phyloP scores from a whole-genome alignment of 92 coral and sea anemone genomes.

The Pocillopora meandrina region DNA sequence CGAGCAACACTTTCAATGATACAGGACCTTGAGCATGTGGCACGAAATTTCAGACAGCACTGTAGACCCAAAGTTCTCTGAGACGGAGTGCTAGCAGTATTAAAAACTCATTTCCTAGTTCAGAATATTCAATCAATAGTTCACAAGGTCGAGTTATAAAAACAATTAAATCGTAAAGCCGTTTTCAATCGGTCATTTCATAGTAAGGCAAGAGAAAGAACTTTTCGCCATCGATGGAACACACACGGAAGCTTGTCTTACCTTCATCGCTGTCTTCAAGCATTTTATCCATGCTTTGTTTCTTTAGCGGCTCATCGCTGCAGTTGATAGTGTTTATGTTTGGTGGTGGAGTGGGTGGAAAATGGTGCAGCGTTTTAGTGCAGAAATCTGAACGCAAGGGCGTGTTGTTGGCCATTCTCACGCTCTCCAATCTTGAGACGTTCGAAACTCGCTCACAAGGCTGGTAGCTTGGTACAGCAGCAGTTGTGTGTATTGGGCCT shows the following conservation, averaged over 20 bases:
- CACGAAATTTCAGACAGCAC: too few species aligned
- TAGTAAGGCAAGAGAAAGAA: neutral
- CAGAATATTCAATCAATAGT: slow-evolving; percentile 13
- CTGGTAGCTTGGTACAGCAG: slow-evolving; percentile 14
- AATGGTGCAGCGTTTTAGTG: slow-evolving; percentile 36
- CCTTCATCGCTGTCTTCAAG: slow-evolving; percentile 42
- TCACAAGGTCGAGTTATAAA: slow-evolving; percentile 39
- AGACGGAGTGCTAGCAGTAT: neutral
- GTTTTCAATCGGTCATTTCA: neutral
- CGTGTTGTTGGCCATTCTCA: slow-evolving; percentile 33
- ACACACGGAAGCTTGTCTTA: neutral
- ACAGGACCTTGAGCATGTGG: too few species aligned
- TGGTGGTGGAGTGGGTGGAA: slow-evolving; percentile 29
- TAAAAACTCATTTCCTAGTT: slow-evolving; percentile 8
- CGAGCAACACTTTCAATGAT: too few species aligned
- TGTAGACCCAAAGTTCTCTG: too few species aligned
- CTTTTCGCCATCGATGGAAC: neutral
- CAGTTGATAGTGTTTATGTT: neutral
- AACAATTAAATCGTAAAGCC: slow-evolving; percentile 26
- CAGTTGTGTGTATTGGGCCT: neutral
- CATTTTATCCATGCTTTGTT: slow-evolving; percentile 16
- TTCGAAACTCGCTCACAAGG: slow-evolving; percentile 28
- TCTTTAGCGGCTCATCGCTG: slow-evolving; percentile 8
- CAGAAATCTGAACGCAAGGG: slow-evolving; percentile 20
- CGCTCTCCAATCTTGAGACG: slow-evolving; percentile 15